Conservation (phyloP, 2,113 vertebrate genomes). For the Osmerus mordax region DNA sequence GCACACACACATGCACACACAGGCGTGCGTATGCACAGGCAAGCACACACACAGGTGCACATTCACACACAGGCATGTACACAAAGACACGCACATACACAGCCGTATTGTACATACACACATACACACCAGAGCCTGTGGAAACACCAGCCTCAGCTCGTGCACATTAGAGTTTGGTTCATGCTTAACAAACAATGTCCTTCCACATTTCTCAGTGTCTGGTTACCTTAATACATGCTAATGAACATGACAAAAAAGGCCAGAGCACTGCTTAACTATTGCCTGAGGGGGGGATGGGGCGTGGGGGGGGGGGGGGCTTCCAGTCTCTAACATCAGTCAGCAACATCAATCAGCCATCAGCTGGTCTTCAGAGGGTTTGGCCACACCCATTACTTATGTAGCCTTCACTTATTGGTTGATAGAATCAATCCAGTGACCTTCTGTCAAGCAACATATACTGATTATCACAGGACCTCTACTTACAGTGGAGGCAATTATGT, state of each 20-base stretch:
- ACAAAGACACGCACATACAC: not conserved
- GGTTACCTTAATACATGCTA: too few species aligned
- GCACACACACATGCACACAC: not conserved
- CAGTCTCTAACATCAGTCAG: conserved; percentile 43
- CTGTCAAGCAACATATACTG: conserved; percentile 38
- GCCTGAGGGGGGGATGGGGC: too few species aligned
- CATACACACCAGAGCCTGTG: too few species aligned
- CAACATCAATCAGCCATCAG: conserved; percentile 31
- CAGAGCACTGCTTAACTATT: too few species aligned
- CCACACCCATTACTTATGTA: conserved; percentile 20
- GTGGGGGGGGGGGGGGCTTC: conserved; percentile 12
- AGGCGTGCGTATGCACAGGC: not conserved
- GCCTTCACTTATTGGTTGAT: conserved; percentile 22
- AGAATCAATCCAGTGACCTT: conserved; percentile 57
- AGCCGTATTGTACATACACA: not conserved
- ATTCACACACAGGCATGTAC: too few species aligned
- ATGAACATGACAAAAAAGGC: too few species aligned
- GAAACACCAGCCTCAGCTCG: too few species aligned
- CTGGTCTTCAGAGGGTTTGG: conserved; percentile 29
- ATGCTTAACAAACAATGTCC: too few species aligned
- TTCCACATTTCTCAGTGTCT: too few species aligned
- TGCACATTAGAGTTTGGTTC: too few species aligned
- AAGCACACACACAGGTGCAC: too few species aligned
- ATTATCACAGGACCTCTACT: conserved; percentile 3
- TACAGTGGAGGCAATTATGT: not conserved